Percentiles rank a stretch among this genome's conserved stretches.
These are phyloP conservation scores for Conopomorpha cramerella DNA, from an alignment of 1,140 invertebrate genomes.

Conservation along the genomic window DNA sequence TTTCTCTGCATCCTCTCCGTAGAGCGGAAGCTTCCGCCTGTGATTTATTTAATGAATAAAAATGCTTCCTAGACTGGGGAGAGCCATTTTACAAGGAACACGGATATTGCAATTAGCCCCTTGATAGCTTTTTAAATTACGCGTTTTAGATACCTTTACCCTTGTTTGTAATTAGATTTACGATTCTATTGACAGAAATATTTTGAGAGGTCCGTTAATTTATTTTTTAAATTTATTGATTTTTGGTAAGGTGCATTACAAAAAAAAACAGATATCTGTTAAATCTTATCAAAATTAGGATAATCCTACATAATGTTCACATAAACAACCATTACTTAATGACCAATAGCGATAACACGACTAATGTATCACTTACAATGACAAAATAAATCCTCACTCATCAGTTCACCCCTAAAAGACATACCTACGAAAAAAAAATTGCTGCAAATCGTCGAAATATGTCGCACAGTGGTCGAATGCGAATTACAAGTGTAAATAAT, in stretches of 20 bases:
- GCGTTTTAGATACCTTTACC: slow-evolving; percentile 10
- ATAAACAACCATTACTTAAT: neutral
- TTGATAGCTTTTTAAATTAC: slow-evolving; percentile 28
- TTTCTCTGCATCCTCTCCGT: slow-evolving; percentile 32
- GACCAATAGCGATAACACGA: neutral
- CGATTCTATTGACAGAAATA: no score
- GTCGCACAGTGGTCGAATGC: slow-evolving; percentile 31
- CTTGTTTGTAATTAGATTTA: slow-evolving; percentile 15
- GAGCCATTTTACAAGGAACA: slow-evolving; percentile 12
- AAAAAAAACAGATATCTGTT: neutral
- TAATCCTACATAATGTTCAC: neutral
- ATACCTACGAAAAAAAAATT: neutral
- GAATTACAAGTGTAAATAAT: slow-evolving; percentile 61
- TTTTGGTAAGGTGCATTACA: neutral
- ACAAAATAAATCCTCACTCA: neutral
- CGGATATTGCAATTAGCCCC: slow-evolving; percentile 42
- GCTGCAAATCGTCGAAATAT: neutral
- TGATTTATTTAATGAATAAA: slow-evolving; percentile 60
- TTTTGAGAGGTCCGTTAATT: no score
- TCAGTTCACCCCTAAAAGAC: neutral
- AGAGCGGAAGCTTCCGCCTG: slow-evolving; percentile 3
- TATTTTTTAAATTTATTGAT: neutral
- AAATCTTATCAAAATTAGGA: neutral
- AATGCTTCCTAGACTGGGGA: slow-evolving; percentile 34
- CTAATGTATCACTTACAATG: neutral